phyloP scores from a whole-genome alignment of 1,140 invertebrate genomes.

The Apis laboriosa region DNA sequence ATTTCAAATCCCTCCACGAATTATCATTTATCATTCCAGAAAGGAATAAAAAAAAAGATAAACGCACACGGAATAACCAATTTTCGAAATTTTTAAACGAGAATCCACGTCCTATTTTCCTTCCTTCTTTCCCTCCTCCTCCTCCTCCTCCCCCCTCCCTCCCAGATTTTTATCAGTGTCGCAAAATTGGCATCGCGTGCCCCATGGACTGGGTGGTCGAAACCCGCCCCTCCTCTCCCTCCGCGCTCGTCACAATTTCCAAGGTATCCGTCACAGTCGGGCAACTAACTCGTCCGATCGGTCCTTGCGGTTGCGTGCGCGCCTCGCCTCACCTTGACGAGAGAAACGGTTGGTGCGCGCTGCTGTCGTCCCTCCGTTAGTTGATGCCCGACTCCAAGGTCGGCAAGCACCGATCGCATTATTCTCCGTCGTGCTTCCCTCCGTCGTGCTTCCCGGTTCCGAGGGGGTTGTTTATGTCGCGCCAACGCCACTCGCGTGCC shows the following conservation, averaged over 20 bases:
- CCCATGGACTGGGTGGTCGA: neutral
- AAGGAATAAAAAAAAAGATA: no score
- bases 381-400: constrained; percentile 54
- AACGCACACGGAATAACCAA: no score
- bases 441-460: constrained; percentile 51
- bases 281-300: neutral
- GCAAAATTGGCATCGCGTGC: neutral
- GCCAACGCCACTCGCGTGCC: constrained; percentile 41
- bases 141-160: neutral
- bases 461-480: constrained; percentile 51
- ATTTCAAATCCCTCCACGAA: no score
- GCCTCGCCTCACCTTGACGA: constrained; percentile 50
- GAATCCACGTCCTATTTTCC: neutral
- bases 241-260: constrained; percentile 18
- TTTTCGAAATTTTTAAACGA: neutral
- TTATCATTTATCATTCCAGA: no score
- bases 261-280: constrained; percentile 47
- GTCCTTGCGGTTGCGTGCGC: constrained; percentile 27
- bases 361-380: constrained; percentile 36
- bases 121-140: neutral
- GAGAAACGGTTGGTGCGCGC: constrained; percentile 16
- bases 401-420: constrained; percentile 52
- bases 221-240: neutral
- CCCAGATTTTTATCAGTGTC: neutral
- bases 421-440: constrained; percentile 51